Conservation (phyloP, 1,140 invertebrate genomes). For the Ruditapes philippinarum region DNA sequence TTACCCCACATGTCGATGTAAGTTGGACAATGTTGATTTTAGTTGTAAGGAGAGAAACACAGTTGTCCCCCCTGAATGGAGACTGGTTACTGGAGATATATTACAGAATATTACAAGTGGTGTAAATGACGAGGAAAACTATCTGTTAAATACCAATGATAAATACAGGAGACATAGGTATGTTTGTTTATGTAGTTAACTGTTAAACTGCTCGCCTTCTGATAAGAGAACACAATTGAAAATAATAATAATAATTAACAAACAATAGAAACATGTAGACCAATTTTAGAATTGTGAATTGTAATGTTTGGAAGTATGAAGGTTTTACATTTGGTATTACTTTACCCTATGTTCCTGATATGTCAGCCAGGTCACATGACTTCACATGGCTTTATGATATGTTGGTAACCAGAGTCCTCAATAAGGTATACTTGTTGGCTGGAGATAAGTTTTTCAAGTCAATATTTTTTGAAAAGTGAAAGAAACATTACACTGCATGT, state of each 20-base stretch:
- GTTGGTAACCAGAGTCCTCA: conserved; percentile 10
- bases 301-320: conserved; percentile 36
- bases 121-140: conserved; percentile 25
- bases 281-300: no score
- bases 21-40: conserved; percentile 43
- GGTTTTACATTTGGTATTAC: conserved; percentile 52
- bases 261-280: no score
- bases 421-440: no score
- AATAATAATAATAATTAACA: no score
- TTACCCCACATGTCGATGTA: conserved; percentile 54
- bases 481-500: no score
- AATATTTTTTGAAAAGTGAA: no score
- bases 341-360: conserved; percentile 22
- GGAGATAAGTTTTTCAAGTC: no score
- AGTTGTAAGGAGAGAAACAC: background rate
- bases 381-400: background rate
- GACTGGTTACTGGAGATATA: conserved; percentile 50
- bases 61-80: background rate
- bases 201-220: no score
- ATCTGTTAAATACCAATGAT: conserved; percentile 40
- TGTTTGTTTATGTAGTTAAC: background rate
- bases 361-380: background rate
- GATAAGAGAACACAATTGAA: no score
- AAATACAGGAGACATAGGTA: conserved; percentile 55
- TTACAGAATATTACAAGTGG: conserved; percentile 44